Conservation (phyloP, 2,113 vertebrate genomes). For the Heterotilapia buettikoferi region DNA sequence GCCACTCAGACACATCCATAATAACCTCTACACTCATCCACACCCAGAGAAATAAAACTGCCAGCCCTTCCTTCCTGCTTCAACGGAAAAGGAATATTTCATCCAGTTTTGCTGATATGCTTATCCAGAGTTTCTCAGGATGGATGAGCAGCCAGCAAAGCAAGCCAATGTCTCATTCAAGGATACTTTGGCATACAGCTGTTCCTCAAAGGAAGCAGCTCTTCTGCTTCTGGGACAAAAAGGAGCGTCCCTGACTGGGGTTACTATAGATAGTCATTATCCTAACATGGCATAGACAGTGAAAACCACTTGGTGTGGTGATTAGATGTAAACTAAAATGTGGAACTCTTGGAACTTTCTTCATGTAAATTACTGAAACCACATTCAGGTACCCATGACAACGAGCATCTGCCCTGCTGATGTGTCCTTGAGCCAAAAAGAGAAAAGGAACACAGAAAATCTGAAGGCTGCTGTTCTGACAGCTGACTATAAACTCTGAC, state of each 20-base stretch:
- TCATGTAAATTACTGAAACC: neutral
- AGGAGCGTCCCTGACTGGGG: neutral
- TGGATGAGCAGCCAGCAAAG: neutral
- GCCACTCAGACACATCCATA: conserved; percentile 36
- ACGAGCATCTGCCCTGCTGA: neutral
- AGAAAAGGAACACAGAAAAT: neutral
- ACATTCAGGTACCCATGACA: neutral
- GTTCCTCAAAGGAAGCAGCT: neutral
- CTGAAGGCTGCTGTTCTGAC: neutral
- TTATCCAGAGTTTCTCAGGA: neutral
- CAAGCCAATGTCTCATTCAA: conserved; percentile 9
- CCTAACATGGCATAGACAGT: neutral
- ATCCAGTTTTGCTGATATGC: neutral
- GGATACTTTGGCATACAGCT: conserved; percentile 1
- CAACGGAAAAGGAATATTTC: neutral
- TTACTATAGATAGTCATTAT: neutral
- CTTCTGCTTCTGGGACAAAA: neutral
- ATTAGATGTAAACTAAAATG: neutral
- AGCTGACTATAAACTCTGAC: conserved; percentile 16
- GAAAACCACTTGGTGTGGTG: neutral
- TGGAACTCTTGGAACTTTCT: neutral
- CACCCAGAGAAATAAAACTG: conserved; percentile 16
- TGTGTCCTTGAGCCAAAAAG: neutral
- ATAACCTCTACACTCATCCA: conserved; percentile 27
- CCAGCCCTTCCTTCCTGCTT: neutral